A percentile compares a stretch with the other conserved stretches of the same genome.
phyloP scores from a whole-genome alignment of 2,797 vertebrate genomes.

The Clamator glandarius region DNA sequence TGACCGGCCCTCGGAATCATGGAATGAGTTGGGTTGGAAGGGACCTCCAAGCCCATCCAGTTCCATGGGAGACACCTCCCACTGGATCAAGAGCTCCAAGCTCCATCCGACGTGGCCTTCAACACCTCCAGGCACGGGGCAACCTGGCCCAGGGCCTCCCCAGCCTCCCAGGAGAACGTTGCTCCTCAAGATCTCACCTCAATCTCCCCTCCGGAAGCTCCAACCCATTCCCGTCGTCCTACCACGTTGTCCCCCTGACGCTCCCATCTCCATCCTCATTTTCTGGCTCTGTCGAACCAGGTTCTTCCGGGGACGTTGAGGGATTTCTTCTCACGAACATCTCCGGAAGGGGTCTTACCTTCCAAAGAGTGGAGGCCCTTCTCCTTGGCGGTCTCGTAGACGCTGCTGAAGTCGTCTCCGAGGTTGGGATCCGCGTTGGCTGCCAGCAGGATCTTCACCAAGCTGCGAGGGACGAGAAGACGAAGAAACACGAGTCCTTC shows the following conservation, averaged over 20 bases:
- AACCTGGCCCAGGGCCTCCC: too few relatives aligned
- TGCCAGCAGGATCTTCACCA: conserved; percentile 86
- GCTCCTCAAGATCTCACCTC: too few relatives aligned
- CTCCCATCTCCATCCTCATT: neutral
- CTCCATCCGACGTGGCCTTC: too few relatives aligned
- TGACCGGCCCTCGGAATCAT: too few relatives aligned
- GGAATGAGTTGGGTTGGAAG: too few relatives aligned
- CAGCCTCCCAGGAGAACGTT: too few relatives aligned
- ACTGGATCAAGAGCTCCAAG: too few relatives aligned
- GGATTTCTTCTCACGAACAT: conserved; percentile 8
- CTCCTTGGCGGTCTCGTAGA: conserved; percentile 91
- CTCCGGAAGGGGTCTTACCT: conserved; percentile 82
- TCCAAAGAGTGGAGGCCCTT: conserved; percentile 93
- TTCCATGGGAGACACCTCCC: too few relatives aligned
- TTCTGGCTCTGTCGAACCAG: neutral
- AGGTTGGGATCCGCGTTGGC: conserved; percentile 91
- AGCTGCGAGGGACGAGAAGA: conserved; percentile 74
- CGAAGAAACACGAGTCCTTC: neutral
- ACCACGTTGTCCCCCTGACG: rapidly evolving
- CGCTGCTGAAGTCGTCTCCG: conserved; percentile 93
- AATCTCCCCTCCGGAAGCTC: too few relatives aligned
- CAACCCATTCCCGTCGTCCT: too few relatives aligned
- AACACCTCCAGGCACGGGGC: too few relatives aligned
- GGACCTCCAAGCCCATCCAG: too few relatives aligned
- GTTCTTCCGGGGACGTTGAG: neutral